phyloP scores from a whole-genome alignment of 30 jellyfish, hydroid and myxozoan species.

The Rhopilema esculentum region DNA sequence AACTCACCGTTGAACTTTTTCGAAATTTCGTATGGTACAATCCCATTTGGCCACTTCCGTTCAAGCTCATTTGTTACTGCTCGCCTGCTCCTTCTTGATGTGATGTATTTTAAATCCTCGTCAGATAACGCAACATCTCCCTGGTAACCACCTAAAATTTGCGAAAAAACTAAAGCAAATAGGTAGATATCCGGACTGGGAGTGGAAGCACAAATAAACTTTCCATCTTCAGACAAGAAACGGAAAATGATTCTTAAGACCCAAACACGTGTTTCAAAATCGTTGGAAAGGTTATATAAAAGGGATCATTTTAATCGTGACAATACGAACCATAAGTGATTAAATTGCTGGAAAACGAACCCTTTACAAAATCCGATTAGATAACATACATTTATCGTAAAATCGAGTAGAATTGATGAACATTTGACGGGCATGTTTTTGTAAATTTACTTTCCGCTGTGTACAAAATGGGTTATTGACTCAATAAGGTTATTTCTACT shows the following conservation, averaged over 20 bases:
- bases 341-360: neutral
- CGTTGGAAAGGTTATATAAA: neutral
- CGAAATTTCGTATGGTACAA: slow-evolving; percentile 65
- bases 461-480: neutral
- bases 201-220: neutral
- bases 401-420: neutral
- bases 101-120: slow-evolving; percentile 33
- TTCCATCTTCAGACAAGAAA: neutral
- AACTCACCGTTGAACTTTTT: slow-evolving; percentile 62
- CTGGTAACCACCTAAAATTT: slow-evolving; percentile 66
- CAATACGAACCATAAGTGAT: neutral
- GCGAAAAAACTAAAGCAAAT: neutral
- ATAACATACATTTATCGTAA: neutral
- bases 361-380: neutral
- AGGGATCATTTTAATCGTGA: neutral
- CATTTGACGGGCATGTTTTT: neutral
- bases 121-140: slow-evolving; percentile 79
- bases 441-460: neutral
- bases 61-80: slow-evolving; percentile 72
- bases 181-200: neutral
- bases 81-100: slow-evolving; percentile 35
- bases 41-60: slow-evolving; percentile 79
- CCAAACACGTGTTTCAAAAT: neutral
- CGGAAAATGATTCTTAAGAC: neutral
- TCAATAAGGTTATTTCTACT: neutral